phyloP scores from a whole-genome alignment of 2,888 invertebrate genomes.

The Theodoxus fluviatilis region DNA sequence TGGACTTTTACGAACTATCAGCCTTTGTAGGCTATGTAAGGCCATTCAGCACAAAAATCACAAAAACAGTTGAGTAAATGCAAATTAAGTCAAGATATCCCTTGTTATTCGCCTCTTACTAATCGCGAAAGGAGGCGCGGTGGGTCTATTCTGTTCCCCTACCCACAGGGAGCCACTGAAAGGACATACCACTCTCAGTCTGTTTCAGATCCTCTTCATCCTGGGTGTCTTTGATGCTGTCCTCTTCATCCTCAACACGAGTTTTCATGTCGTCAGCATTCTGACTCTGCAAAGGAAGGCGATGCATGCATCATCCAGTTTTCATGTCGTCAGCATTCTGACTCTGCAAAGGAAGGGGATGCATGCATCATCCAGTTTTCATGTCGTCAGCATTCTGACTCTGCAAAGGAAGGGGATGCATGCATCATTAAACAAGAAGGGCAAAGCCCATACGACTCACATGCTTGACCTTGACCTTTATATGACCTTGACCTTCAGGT shows the following conservation, averaged over 20 bases:
- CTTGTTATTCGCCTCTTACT: too few species aligned
- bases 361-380: slow-evolving; percentile 40
- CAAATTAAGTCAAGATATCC: too few species aligned
- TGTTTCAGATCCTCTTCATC: slow-evolving; percentile 49
- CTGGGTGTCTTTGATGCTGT: slow-evolving; percentile 51
- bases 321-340: slow-evolving; percentile 45
- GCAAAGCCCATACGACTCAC: background rate
- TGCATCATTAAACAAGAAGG: background rate
- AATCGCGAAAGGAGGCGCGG: too few species aligned
- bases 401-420: background rate
- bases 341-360: slow-evolving; percentile 5
- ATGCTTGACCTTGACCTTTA: background rate
- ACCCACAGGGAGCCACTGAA: too few species aligned
- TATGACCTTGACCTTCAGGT: too few species aligned
- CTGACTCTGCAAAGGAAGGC: slow-evolving; percentile 13
- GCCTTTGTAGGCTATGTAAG: too few species aligned
- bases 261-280: slow-evolving; percentile 47
- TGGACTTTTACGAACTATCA: too few species aligned
- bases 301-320: slow-evolving; percentile 33
- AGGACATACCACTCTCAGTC: too few species aligned
- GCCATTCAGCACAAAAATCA: too few species aligned
- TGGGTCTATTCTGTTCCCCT: too few species aligned
- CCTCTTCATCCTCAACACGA: slow-evolving; percentile 48
- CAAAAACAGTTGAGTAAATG: too few species aligned
- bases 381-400: slow-evolving; percentile 40